phyloP scores from a whole-genome alignment of 2,113 vertebrate genomes.

The Narcine bancroftii region DNA sequence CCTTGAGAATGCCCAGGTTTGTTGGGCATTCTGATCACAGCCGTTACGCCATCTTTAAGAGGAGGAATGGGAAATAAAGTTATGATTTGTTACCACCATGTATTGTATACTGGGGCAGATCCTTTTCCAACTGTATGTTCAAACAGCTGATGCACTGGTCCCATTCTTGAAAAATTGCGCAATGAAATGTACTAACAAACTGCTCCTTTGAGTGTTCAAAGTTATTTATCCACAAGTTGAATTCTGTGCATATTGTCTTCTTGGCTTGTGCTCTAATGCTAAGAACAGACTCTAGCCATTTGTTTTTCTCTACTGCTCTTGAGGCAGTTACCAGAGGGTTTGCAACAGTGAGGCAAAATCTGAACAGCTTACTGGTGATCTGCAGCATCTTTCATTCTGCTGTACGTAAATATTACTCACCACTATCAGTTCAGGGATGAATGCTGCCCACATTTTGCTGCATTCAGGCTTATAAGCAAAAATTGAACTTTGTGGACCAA shows the following conservation, averaged over 20 bases:
- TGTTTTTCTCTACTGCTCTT: background rate
- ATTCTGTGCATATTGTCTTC: background rate
- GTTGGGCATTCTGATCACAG: background rate
- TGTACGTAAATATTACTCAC: background rate
- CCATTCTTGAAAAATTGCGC: background rate
- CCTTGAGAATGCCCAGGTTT: slow-evolving; percentile 34
- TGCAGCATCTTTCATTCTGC: background rate
- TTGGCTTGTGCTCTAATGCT: background rate
- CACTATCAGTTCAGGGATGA: no score
- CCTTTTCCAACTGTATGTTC: background rate
- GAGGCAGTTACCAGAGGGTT: background rate
- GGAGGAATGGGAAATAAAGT: background rate
- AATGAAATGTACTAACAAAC: background rate
- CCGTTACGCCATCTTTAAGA: background rate
- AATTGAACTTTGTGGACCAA: no score
- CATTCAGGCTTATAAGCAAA: no score
- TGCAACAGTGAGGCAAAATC: background rate
- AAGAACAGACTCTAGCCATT: background rate
- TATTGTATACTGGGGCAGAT: background rate
- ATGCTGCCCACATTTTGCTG: no score
- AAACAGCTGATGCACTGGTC: background rate
- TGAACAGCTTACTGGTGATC: background rate
- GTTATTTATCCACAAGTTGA: background rate
- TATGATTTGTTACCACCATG: background rate
- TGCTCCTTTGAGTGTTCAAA: background rate